Conservation (phyloP, 2,888 invertebrate genomes). For the Hedychridium roseum region DNA sequence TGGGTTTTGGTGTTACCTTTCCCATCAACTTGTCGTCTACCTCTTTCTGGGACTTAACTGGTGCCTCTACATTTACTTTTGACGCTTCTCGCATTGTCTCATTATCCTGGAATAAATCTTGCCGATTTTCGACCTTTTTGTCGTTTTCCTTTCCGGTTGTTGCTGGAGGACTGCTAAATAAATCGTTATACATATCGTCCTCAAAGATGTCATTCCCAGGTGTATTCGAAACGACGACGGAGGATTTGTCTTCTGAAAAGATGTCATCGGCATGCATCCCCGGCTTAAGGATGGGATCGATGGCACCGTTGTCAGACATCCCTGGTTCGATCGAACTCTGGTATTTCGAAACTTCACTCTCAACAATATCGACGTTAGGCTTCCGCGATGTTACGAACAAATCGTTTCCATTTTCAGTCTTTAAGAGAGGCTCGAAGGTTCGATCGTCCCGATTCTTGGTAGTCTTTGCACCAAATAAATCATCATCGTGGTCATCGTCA, state of each 20-base stretch:
- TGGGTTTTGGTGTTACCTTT: slow-evolving; percentile 10
- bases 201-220: slow-evolving; percentile 29
- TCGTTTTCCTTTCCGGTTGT: slow-evolving; percentile 12
- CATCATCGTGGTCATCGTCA: slow-evolving; percentile 42
- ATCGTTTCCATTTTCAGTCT: slow-evolving; percentile 40
- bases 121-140: background rate
- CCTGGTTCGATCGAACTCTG: background rate
- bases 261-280: slow-evolving; percentile 16
- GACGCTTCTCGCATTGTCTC: background rate
- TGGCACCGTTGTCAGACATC: background rate
- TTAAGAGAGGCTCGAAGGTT: slow-evolving; percentile 25
- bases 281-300: background rate
- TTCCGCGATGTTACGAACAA: slow-evolving; percentile 27
- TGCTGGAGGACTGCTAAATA: slow-evolving; percentile 44
- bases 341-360: background rate
- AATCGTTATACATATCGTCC: slow-evolving; percentile 42
- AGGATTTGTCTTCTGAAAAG: slow-evolving; percentile 18
- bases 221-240: slow-evolving; percentile 13
- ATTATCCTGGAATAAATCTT: background rate
- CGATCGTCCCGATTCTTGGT: slow-evolving; percentile 10
- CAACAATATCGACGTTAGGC: background rate
- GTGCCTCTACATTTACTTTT: too few relatives aligned
- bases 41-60: too few relatives aligned
- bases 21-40: slow-evolving; percentile 7
- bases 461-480: slow-evolving; percentile 34